phyloP scores from a whole-genome alignment of 2,797 vertebrate species.

The Xerus rutilus region DNA sequence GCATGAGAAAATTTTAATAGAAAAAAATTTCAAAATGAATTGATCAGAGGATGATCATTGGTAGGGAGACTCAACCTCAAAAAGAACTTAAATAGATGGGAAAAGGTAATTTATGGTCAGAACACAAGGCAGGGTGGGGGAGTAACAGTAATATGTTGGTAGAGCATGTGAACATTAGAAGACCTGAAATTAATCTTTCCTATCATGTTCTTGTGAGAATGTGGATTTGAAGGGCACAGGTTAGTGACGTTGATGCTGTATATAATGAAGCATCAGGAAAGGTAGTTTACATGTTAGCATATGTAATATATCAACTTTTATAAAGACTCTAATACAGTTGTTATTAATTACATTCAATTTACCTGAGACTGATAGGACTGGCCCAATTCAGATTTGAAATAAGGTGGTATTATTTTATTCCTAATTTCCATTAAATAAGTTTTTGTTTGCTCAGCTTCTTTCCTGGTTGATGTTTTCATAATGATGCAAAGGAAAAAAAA shows the following conservation, averaged over 20 bases:
- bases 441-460: constrained; percentile 87
- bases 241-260: neutral
- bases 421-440: constrained; percentile 86
- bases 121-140: neutral
- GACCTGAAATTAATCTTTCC: neutral
- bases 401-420: constrained; percentile 88
- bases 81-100: neutral
- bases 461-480: constrained; percentile 85
- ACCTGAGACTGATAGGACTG: constrained; percentile 85
- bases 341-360: constrained; percentile 69
- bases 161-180: neutral
- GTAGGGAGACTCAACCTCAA: neutral
- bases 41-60: neutral
- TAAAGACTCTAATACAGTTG: neutral
- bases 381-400: constrained; percentile 91
- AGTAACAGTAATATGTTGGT: accelerated
- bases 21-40: neutral
- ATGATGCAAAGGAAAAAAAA: constrained; percentile 37
- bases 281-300: neutral
- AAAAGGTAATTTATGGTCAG: neutral
- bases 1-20: neutral
- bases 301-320: neutral
- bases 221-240: neutral
- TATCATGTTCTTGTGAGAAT: neutral
- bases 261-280: neutral